Percentiles rank a stretch among this genome's conserved stretches.
phyloP scores from a whole-genome alignment of 2,888 invertebrate species.

The Sclerodermus sp. region DNA sequence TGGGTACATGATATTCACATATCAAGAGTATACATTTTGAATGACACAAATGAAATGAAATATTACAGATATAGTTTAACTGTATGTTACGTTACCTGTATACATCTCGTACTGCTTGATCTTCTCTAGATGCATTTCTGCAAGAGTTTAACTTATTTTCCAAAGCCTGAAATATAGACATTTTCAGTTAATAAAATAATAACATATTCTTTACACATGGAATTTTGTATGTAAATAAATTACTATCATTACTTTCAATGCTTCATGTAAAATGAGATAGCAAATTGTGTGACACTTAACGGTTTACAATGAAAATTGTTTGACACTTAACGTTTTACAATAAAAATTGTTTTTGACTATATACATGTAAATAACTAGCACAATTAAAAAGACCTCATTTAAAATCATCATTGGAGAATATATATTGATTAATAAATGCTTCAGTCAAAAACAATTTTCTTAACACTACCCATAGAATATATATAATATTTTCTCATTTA shows the following conservation, averaged over 20 bases:
- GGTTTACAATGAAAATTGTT: no score
- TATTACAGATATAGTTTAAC: constrained; percentile 7
- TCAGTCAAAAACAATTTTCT: no score
- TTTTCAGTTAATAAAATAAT: background rate
- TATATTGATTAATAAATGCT: no score
- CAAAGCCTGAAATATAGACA: constrained; percentile 44
- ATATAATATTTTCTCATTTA: background rate
- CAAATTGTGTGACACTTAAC: no score
- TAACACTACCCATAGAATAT: no score
- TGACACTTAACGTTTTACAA: no score
- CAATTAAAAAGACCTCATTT: no score
- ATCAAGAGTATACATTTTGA: constrained; percentile 14
- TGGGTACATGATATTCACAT: constrained; percentile 21
- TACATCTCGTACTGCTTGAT: constrained; percentile 53
- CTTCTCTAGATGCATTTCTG: constrained; percentile 53
- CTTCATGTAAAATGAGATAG: no score
- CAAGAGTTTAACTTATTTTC: constrained; percentile 55
- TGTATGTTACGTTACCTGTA: constrained; percentile 51
- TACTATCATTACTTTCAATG: background rate
- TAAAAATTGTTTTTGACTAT: no score
- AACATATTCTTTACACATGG: no score
- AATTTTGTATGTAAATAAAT: constrained; percentile 1
- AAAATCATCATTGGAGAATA: no score
- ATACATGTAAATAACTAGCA: no score
- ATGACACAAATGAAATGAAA: constrained; percentile 8